These are phyloP conservation scores for Rhopalosiphum nymphaeae DNA, from an alignment of 2,888 invertebrate species.

Conservation along the genomic window DNA sequence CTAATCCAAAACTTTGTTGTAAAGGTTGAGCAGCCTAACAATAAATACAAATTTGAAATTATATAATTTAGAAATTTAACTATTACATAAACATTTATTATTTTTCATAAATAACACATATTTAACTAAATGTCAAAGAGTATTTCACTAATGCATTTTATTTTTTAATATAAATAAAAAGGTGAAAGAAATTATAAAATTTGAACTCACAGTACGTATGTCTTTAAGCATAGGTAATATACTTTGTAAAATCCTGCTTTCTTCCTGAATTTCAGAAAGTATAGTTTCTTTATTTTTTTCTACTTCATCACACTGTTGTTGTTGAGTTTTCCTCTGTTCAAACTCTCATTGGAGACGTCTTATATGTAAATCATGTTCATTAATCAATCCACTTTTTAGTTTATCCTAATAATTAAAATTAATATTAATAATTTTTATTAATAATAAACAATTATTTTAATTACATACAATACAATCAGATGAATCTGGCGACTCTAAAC, in stretches of 20 bases:
- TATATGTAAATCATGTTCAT: slow-evolving; percentile 85
- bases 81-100: neutral
- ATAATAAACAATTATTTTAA: slow-evolving; percentile 17
- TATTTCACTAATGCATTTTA: neutral
- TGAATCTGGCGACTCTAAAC: slow-evolving; percentile 80
- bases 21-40: slow-evolving; percentile 86
- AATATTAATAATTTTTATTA: neutral
- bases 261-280: slow-evolving; percentile 80
- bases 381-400: slow-evolving; percentile 77
- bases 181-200: neutral
- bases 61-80: neutral
- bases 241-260: slow-evolving; percentile 83
- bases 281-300: slow-evolving; percentile 83
- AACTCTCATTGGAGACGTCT: slow-evolving; percentile 93
- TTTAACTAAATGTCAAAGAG: neutral
- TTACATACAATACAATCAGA: slow-evolving; percentile 78
- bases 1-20: slow-evolving; percentile 83
- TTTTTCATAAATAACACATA: neutral
- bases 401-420: slow-evolving; percentile 33
- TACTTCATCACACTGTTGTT: slow-evolving; percentile 81
- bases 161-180: neutral
- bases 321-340: slow-evolving; percentile 85
- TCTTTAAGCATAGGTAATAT: slow-evolving; percentile 83
- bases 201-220: slow-evolving; percentile 75
- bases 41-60: slow-evolving; percentile 52